Percentiles rank a stretch among this genome's conserved stretches.
phyloP scores from a whole-genome alignment of 2,888 invertebrate species.

The Diplolepis rosae region DNA sequence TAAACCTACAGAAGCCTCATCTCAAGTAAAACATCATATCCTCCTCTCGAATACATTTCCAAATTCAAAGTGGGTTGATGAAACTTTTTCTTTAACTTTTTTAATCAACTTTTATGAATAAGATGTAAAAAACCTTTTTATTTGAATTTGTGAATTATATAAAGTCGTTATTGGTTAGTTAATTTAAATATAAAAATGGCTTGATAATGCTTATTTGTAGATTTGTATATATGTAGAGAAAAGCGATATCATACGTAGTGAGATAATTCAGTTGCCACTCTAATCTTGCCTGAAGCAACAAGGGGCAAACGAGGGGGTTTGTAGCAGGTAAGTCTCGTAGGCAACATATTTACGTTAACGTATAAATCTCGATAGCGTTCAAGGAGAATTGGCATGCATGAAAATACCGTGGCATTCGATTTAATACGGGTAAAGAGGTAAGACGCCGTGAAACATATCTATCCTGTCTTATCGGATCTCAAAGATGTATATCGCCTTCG shows the following conservation, averaged over 20 bases:
- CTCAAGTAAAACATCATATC: no score
- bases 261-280: not conserved
- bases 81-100: no score
- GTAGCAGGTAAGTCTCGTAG: slow-evolving; percentile 37
- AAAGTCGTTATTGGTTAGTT: no score
- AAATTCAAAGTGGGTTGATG: no score
- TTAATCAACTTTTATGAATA: no score
- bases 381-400: slow-evolving; percentile 71
- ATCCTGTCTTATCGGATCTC: slow-evolving; percentile 69
- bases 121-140: no score
- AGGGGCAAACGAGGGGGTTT: not conserved
- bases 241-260: not conserved
- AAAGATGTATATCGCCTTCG: slow-evolving; percentile 66
- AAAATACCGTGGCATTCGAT: slow-evolving; percentile 71
- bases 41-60: no score
- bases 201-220: not conserved
- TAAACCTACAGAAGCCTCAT: no score
- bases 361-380: slow-evolving; percentile 65
- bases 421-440: slow-evolving; percentile 71
- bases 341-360: slow-evolving; percentile 69
- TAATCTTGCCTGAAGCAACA: slow-evolving; percentile 1
- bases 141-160: no score
- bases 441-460: slow-evolving; percentile 69
- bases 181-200: not conserved
- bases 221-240: not conserved